phyloP scores from a whole-genome alignment of 2,888 invertebrate species.

The Drosophila greeni region DNA sequence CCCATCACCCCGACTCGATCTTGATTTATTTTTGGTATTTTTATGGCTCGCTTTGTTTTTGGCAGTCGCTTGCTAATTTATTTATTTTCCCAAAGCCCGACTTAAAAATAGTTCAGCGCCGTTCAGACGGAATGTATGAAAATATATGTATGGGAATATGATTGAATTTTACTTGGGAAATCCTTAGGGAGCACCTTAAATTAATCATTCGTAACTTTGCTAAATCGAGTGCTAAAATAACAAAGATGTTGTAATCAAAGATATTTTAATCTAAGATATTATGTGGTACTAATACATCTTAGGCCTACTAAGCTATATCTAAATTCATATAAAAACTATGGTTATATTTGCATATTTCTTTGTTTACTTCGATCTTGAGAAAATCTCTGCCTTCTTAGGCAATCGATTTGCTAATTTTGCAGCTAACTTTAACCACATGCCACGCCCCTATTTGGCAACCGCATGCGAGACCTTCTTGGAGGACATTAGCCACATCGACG shows the following conservation, averaged over 20 bases:
- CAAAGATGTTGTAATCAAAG: not conserved
- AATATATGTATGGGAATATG: too few relatives aligned
- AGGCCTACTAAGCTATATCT: not conserved
- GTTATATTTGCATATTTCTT: not conserved
- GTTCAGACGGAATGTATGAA: not conserved
- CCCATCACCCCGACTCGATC: slow-evolving; percentile 10
- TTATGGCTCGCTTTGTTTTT: slow-evolving; percentile 43
- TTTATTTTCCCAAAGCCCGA: slow-evolving; percentile 48
- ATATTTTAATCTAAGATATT: too few relatives aligned
- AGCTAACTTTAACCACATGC: slow-evolving; percentile 12
- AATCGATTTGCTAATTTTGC: not conserved
- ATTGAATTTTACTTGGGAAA: not conserved
- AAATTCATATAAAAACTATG: not conserved
- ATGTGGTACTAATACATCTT: not conserved
- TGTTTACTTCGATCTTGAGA: not conserved
- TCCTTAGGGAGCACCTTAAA: too few relatives aligned
- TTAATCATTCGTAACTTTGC: too few relatives aligned
- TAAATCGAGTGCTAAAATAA: too few relatives aligned
- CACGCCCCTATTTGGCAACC: slow-evolving; percentile 36
- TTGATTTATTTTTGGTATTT: slow-evolving; percentile 59
- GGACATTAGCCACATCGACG: slow-evolving; percentile 4
- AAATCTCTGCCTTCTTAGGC: not conserved
- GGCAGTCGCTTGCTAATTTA: slow-evolving; percentile 57
- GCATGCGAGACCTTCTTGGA: slow-evolving; percentile 18
- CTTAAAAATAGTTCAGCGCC: slow-evolving; percentile 58